phyloP scores from a whole-genome alignment of 2,888 invertebrate genomes.

The Polydrusus cervinus region DNA sequence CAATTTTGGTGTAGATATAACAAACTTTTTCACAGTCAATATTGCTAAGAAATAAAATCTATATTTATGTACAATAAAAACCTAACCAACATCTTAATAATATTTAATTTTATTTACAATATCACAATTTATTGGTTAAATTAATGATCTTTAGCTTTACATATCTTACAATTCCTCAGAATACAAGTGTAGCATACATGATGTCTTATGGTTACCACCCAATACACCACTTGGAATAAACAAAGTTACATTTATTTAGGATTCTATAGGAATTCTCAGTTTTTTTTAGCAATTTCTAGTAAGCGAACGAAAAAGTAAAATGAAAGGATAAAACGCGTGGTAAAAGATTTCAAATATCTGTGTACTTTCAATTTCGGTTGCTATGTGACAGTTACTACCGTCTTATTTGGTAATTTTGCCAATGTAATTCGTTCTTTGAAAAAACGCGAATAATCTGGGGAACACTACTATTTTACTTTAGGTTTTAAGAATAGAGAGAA shows the following conservation, averaged over 20 bases:
- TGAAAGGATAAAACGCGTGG: too few relatives aligned
- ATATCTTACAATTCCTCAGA: constrained; percentile 66
- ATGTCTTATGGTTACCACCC: background rate
- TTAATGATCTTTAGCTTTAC: constrained; percentile 62
- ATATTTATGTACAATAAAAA: constrained; percentile 50
- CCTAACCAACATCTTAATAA: constrained; percentile 58
- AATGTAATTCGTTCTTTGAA: too few relatives aligned
- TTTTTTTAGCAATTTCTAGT: too few relatives aligned
- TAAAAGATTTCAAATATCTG: too few relatives aligned
- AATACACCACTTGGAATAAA: background rate
- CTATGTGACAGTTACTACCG: too few relatives aligned
- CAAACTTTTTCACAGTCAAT: constrained; percentile 53
- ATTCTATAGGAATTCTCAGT: too few relatives aligned
- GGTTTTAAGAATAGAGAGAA: too few relatives aligned
- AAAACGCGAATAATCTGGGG: too few relatives aligned
- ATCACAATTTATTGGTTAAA: constrained; percentile 68
- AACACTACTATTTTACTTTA: too few relatives aligned
- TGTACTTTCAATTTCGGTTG: too few relatives aligned
- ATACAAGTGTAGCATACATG: background rate
- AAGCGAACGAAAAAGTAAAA: too few relatives aligned
- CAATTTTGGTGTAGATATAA: constrained; percentile 49
- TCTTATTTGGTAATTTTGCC: too few relatives aligned
- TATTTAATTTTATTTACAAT: constrained; percentile 66
- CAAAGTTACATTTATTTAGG: background rate
- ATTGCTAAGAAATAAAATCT: constrained; percentile 52